Percentiles rank a stretch among this genome's conserved stretches.
These are phyloP conservation scores for Eurystomus gularis DNA, from an alignment of 2,113 vertebrate species.

Conservation along the genomic window DNA sequence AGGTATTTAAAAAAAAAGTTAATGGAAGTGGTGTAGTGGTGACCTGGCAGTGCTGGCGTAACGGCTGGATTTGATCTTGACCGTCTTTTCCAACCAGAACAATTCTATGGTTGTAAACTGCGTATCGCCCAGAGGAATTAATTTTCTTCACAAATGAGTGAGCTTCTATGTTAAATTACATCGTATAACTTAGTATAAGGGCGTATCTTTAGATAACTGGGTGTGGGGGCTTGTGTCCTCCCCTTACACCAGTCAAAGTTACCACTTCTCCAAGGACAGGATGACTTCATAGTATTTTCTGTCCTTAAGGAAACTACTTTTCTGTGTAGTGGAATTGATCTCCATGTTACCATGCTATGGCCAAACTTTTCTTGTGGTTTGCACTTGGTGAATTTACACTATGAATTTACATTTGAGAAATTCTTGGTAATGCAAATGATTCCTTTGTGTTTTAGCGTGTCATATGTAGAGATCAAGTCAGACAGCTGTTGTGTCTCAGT, in stretches of 20 bases:
- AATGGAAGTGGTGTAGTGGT: too few relatives aligned
- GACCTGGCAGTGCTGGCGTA: too few relatives aligned
- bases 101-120: background rate
- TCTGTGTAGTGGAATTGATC: background rate
- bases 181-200: background rate
- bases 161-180: background rate
- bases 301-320: background rate
- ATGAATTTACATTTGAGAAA: background rate
- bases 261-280: background rate
- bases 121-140: rapidly evolving
- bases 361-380: background rate
- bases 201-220: background rate
- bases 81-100: too few relatives aligned
- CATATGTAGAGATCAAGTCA: background rate
- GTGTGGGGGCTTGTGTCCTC: background rate
- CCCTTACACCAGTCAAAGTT: background rate
- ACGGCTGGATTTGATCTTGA: too few relatives aligned
- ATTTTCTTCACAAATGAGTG: background rate
- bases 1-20: too few relatives aligned
- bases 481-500: background rate
- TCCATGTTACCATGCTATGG: background rate
- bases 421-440: background rate
- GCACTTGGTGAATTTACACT: background rate
- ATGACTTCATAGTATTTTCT: background rate
- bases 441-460: background rate